Evolutionary conservation across 2,113 vertebrate genomes (phyloP).

Genomic region (Ondatra zibethicus): DNA sequence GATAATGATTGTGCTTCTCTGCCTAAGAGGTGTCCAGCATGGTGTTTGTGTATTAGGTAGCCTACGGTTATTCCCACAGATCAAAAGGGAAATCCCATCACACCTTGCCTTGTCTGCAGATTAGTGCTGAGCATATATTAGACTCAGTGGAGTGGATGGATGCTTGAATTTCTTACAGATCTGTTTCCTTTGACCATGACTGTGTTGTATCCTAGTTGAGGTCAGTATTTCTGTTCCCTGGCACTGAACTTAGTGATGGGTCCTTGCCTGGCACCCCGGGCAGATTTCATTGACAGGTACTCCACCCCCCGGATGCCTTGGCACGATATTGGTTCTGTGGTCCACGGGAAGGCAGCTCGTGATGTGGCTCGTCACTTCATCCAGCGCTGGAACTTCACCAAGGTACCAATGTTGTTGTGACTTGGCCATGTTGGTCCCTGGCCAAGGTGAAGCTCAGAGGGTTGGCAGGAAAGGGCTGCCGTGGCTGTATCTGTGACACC

Average conservation of each 20-base stretch:
- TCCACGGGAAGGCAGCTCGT: constrained; percentile 94
- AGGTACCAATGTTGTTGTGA: constrained; percentile 84
- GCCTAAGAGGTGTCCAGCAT: not conserved
- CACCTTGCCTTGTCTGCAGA: not conserved
- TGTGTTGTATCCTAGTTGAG: not conserved
- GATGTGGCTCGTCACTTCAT: constrained; percentile 97
- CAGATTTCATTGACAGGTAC: constrained; percentile 97
- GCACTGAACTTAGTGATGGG: not conserved
- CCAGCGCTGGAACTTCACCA: constrained; percentile 99
- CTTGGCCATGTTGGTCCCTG: fast-evolving
- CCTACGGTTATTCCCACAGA: not conserved
- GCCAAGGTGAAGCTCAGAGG: not conserved
- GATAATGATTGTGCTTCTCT: not conserved
- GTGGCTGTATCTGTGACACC: too few species aligned
- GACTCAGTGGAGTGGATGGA: not conserved
- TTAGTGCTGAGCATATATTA: not conserved
- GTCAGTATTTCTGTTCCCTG: not conserved
- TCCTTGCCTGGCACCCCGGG: not conserved
- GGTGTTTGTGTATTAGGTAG: not conserved
- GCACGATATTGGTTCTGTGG: constrained; percentile 95
- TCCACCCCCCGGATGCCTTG: constrained; percentile 97
- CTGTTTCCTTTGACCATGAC: not conserved
- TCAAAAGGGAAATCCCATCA: not conserved
- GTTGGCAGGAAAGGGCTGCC: not conserved
- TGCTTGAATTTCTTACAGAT: not conserved